phyloP scores from a whole-genome alignment of 2,797 vertebrate genomes.

The Acanthurus leucopareius region DNA sequence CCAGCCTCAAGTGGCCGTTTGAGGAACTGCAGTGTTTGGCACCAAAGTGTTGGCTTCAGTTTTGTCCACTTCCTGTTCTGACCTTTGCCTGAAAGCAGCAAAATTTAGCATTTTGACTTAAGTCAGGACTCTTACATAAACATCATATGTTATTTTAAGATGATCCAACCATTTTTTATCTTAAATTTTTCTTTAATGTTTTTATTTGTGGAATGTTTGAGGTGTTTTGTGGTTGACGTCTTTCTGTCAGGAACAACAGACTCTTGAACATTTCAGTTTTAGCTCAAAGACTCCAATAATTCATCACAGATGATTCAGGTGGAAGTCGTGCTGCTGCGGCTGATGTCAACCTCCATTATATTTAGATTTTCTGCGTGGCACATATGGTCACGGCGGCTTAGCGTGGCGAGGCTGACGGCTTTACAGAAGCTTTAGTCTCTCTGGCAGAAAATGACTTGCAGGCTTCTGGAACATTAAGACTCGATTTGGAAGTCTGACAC shows the following conservation, averaged over 20 bases:
- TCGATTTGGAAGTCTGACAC: conserved; percentile 60
- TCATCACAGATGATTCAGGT: conserved; percentile 23
- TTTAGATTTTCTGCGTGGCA: conserved; percentile 3
- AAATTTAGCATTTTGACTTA: too few relatives aligned
- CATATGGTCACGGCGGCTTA: conserved; percentile 40
- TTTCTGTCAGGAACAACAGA: background rate
- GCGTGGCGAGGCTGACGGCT: conserved; percentile 29
- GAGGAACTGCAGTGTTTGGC: too few relatives aligned
- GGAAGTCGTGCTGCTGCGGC: background rate
- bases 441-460: conserved; percentile 43
- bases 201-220: background rate
- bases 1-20: too few relatives aligned
- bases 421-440: conserved; percentile 51
- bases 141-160: too few relatives aligned
- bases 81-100: too few relatives aligned
- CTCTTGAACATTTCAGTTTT: background rate
- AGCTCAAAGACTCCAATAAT: background rate
- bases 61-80: too few relatives aligned
- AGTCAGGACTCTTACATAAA: too few relatives aligned
- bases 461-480: conserved; percentile 58
- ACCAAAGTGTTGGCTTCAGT: too few relatives aligned
- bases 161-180: too few relatives aligned
- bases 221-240: too few relatives aligned
- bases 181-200: too few relatives aligned
- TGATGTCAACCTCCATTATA: conserved; percentile 16